Evolutionary conservation across 2,113 vertebrate species (phyloP), one percentile per base, ranked within the genome.

Genomic region (Chrysochloris asiatica): DNA sequence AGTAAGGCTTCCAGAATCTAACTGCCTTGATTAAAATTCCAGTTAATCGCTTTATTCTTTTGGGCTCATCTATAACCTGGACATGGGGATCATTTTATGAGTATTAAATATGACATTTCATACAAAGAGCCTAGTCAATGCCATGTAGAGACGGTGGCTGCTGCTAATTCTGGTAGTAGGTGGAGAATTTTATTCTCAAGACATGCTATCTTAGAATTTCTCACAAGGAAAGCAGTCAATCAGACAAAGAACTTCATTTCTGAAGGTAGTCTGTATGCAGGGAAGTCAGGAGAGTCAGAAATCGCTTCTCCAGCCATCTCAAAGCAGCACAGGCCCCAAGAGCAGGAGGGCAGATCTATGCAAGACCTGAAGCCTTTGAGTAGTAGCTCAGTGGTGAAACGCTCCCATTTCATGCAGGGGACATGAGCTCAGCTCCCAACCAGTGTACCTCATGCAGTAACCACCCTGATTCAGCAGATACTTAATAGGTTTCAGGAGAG

Each of bases 41-140:
- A 71, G 84, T 38, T 24, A 89, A 81, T 38, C 80, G 17, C n/a
- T 93, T 93, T 80, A 93, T 69, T 83, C 43, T 65, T 83, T 48
- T 8, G 8, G 33, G 17, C 11, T 12, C 17, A 80, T 86, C 36
- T 84, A 13, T 72, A 89, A 84, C 33, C 33, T 14, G 36, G 28
- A 19, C 50, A 12, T 52, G 50, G 19, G 30, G 79, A n/a, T 71
- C n/a, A 47, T 41, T 93, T 91, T 38, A 54, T 24, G 41, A 78
- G 33, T 30, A 67, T 33, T 78, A 56, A 92, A 59, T 38, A 22
- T 84, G 67, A 77, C 21, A 9, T 12, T 50, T 19, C 2, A 73
- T 78, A 81, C 50, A 85, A 89, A 96, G 78, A 93, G n/a, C 52
- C 87, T 67, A 52, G 56, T 56, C 45, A 71, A 21, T 8, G 8